These are phyloP conservation scores for Rhadina sibilatrix DNA, from an alignment of 2,113 vertebrate species.

Conservation along the genomic window DNA sequence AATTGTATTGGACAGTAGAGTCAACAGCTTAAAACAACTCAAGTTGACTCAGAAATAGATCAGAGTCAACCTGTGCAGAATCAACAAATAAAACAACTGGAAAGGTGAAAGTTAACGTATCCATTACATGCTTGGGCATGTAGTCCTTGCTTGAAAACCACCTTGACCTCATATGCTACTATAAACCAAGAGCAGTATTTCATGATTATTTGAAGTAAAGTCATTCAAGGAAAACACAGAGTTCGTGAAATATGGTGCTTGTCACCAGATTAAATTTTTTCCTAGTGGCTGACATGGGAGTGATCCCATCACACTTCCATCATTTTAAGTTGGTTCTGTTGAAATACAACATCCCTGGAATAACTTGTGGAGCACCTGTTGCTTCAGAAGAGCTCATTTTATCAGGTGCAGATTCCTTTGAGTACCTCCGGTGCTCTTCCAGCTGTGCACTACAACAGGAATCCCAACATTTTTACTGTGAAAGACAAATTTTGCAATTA, in stretches of 20 bases:
- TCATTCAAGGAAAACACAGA: neutral
- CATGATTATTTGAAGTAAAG: neutral
- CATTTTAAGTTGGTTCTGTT: neutral
- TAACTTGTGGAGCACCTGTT: neutral
- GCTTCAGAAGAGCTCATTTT: neutral
- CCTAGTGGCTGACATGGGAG: neutral
- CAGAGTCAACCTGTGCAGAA: neutral
- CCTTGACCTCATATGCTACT: neutral
- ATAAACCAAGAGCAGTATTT: neutral
- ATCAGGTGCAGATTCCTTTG: neutral
- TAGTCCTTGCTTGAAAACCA: neutral
- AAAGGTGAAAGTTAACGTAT: neutral
- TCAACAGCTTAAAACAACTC: neutral
- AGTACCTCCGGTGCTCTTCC: neutral
- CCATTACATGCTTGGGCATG: neutral
- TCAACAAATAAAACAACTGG: neutral
- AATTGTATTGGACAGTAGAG: neutral
- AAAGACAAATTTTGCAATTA: neutral
- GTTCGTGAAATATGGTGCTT: neutral
- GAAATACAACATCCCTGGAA: neutral
- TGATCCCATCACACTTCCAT: neutral
- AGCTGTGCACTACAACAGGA: neutral
- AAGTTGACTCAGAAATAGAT: neutral
- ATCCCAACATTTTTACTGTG: neutral
- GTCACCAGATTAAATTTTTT: neutral